A percentile compares a stretch with the other conserved stretches of the same genome.
phyloP scores from a whole-genome alignment of 2,888 invertebrate species.

The Lasius fuliginosus region DNA sequence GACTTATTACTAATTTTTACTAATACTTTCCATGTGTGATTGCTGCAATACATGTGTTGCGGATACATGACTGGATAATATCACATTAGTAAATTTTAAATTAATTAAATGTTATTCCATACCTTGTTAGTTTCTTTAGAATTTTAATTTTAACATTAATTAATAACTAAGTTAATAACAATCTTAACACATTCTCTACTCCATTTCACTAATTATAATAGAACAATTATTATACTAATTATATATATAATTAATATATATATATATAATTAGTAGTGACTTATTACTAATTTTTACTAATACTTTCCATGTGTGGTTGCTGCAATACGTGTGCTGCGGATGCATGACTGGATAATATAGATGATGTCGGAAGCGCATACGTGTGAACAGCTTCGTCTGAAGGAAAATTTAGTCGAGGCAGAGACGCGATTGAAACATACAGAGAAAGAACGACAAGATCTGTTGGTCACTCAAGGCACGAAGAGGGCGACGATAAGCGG shows the following conservation, averaged over 20 bases:
- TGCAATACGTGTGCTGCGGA: slow-evolving; percentile 1
- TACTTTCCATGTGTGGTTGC: background rate
- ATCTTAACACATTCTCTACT: background rate
- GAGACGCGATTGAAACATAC: slow-evolving; percentile 87
- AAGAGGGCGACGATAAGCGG: slow-evolving; percentile 87
- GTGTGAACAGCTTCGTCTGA: slow-evolving; percentile 87
- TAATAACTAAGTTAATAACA: background rate
- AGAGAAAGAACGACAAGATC: slow-evolving; percentile 88
- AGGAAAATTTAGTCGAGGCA: slow-evolving; percentile 86
- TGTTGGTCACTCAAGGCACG: slow-evolving; percentile 87
- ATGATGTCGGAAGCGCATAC: slow-evolving; percentile 86
- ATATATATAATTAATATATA: background rate
- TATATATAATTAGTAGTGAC: slow-evolving; percentile 5
- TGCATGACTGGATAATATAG: slow-evolving; percentile 65
- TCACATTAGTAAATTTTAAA: slow-evolving; percentile 15
- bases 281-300: slow-evolving; percentile 5
- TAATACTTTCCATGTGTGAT: background rate
- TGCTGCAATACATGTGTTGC: slow-evolving; percentile 4
- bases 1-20: background rate
- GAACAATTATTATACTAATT: background rate
- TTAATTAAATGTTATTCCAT: background rate
- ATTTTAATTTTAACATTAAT: background rate
- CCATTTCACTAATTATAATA: background rate
- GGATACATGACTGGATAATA: background rate
- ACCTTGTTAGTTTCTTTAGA: background rate